Evolutionary conservation across 2,888 invertebrate genomes (phyloP).

Genomic region (Patella caerulea): DNA sequence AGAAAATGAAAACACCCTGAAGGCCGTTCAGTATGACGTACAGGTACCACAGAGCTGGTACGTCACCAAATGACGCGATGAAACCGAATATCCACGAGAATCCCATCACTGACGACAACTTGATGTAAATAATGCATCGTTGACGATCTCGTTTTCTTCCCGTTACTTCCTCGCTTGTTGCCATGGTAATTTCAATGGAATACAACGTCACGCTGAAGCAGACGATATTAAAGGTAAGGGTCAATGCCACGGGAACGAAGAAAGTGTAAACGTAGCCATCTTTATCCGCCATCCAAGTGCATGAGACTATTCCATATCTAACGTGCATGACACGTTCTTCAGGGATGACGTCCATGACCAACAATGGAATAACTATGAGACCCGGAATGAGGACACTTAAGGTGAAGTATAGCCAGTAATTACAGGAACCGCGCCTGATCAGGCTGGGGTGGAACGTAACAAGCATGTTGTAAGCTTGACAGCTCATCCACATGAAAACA

Average conservation of each 20-base stretch:
- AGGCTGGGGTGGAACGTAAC: neutral
- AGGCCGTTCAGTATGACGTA: slow-evolving; percentile 33
- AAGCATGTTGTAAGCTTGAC: neutral
- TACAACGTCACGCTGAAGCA: slow-evolving; percentile 33
- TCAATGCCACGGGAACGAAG: slow-evolving; percentile 29
- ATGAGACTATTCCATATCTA: slow-evolving; percentile 16
- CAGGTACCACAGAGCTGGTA: slow-evolving; percentile 26
- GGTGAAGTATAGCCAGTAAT: neutral
- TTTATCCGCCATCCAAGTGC: slow-evolving; percentile 21
- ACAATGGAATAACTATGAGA: neutral
- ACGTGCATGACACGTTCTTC: neutral
- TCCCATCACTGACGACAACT: slow-evolving; percentile 28
- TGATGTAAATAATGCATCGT: slow-evolving; percentile 25
- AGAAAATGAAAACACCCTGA: slow-evolving; percentile 30
- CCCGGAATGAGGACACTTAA: neutral
- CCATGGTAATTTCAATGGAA: neutral
- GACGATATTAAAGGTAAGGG: slow-evolving; percentile 27
- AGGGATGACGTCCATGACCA: neutral
- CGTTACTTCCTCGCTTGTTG: neutral
- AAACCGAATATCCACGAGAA: slow-evolving; percentile 33
- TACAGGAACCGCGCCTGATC: neutral
- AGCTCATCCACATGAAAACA: neutral
- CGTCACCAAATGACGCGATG: slow-evolving; percentile 25
- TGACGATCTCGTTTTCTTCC: slow-evolving; percentile 14
- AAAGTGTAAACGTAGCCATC: slow-evolving; percentile 19